Evolutionary conservation across 2,888 invertebrate genomes (phyloP).

Genomic region (Ormyrus rosae): DNA sequence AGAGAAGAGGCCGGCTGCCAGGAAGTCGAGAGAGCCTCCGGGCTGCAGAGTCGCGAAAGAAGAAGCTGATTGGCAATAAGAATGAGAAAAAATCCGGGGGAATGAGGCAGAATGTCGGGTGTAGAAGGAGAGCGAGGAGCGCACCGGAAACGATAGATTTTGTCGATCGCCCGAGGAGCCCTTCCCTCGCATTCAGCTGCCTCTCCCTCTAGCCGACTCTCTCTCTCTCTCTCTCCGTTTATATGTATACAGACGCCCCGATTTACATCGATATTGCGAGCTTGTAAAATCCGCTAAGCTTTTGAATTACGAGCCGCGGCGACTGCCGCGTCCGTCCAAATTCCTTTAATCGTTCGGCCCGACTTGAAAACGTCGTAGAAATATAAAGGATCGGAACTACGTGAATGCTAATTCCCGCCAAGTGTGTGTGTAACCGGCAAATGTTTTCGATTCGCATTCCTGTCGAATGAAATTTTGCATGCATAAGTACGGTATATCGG

Average conservation of each 20-base stretch:
- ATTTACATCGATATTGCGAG: conserved; percentile 5
- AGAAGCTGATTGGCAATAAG: conserved; percentile 54
- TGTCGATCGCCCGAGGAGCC: conserved; percentile 33
- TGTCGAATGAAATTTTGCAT: conserved; percentile 16
- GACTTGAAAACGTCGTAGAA: too few species aligned
- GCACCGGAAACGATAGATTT: conserved; percentile 57
- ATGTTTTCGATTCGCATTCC: conserved; percentile 7
- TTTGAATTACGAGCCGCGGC: background rate
- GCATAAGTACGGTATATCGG: background rate
- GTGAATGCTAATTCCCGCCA: background rate
- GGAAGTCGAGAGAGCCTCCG: conserved; percentile 39
- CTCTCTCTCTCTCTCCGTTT: background rate
- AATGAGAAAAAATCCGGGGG: conserved; percentile 28
- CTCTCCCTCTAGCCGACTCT: background rate
- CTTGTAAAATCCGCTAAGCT: background rate
- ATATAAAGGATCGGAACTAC: too few species aligned
- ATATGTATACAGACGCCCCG: conserved; percentile 3
- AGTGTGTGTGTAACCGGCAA: background rate
- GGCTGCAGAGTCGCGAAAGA: conserved; percentile 41
- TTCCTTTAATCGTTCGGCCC: background rate
- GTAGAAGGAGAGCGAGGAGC: background rate
- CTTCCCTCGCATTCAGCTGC: background rate
- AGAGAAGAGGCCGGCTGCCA: conserved; percentile 31
- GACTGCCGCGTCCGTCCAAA: background rate
- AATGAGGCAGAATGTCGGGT: conserved; percentile 8